Conservation (phyloP, 1,140 invertebrate species). For the Saxidomus purpurata region DNA sequence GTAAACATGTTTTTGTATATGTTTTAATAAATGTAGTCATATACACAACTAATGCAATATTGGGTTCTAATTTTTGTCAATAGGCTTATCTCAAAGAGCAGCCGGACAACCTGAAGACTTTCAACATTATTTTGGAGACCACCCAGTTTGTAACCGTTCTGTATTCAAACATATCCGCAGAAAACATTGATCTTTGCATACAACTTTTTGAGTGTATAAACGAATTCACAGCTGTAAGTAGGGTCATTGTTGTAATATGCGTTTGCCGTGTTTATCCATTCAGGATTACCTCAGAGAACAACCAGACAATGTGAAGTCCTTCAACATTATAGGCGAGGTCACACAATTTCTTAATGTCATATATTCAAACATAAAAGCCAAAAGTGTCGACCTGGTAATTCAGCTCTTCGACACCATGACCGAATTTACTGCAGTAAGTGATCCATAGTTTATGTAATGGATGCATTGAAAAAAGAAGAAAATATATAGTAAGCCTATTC, state of each 20-base stretch:
- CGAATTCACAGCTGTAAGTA: conserved; percentile 86
- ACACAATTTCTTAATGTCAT: conserved; percentile 85
- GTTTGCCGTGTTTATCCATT: conserved; percentile 29
- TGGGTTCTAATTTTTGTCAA: conserved; percentile 48
- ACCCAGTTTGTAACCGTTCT: conserved; percentile 85
- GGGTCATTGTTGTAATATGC: conserved; percentile 15
- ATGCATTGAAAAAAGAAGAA: not conserved
- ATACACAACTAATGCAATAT: conserved; percentile 42
- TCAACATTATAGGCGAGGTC: conserved; percentile 86
- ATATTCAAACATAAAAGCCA: conserved; percentile 86
- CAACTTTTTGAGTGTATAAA: conserved; percentile 86
- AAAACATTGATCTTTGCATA: conserved; percentile 85
- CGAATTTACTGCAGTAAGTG: conserved; percentile 86
- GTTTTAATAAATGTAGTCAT: too few relatives aligned
- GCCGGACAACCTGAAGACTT: conserved; percentile 86
- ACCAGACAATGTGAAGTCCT: conserved; percentile 86
- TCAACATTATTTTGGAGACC: conserved; percentile 86
- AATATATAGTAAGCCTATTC: not conserved
- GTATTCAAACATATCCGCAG: conserved; percentile 85
- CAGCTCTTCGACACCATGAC: conserved; percentile 85
- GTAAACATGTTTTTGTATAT: too few relatives aligned
- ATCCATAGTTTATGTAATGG: too few relatives aligned
- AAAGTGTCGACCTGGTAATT: conserved; percentile 85
- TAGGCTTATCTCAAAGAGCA: conserved; percentile 86
- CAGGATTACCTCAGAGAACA: conserved; percentile 86